Evolutionary conservation across 2,113 vertebrate genomes (phyloP), one percentile per base, ranked within the genome.

Genomic region (Sorex fumeus): DNA sequence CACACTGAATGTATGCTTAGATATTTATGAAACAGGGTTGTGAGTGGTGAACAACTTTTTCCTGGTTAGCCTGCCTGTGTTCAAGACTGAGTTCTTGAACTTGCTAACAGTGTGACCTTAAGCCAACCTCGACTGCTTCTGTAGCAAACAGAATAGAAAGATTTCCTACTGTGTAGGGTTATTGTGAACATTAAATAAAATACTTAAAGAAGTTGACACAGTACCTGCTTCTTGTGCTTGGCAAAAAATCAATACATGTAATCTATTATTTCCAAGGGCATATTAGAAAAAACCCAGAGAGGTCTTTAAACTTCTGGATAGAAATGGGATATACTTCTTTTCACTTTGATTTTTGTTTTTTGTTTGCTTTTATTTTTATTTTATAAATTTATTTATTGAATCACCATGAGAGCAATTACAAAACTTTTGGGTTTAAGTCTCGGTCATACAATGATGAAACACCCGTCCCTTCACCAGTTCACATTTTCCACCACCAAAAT

Each of bases 211-310:
- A 66, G 95, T 94, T 87, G 84, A 84, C 76, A 87, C 4, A 69
- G 76, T 79, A n/a, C 47, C 47, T 71, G 28, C 70, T 70, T 47
- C n/a, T 66, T 45, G 40, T 64, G 87, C n/a, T 86, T 43, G 12
- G 36, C 28, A 53, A 89, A 89, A 90, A 91, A 89, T 93, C 32
- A 87, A 93, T 89, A 62, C 53, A 53, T 71, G 34, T 82, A 87
- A 90, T 90, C 79, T 94, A 71, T 95, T 96, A 77, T 90, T 91
- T 95, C 88, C 90, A 70, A 88, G 34, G 19, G 45, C 90, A 3
- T 43, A 90, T 90, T 62, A 86, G 80, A 62, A 83, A 83, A 83
- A 78, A 36, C 66, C 90, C 32, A 88, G 71, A 75, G 74, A 82
- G 15, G 3, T 72, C 66, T 93, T 85, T 85, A 70, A 62, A 66